Evolutionary conservation across 2,888 invertebrate genomes (phyloP).

Genomic region (Ochlodes sylvanus): DNA sequence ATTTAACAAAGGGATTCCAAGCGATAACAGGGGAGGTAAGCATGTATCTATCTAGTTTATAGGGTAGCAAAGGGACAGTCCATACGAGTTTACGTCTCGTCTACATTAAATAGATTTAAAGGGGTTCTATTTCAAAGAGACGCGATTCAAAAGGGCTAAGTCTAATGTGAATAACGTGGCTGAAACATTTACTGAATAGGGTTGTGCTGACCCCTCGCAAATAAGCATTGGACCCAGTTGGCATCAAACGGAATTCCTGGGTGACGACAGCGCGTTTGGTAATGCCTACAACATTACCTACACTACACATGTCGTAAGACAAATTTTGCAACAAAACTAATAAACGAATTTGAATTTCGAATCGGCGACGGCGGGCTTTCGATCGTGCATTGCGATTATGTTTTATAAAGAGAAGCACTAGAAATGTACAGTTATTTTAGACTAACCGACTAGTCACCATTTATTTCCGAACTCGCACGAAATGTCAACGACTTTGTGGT

Average conservation of each 20-base stretch:
- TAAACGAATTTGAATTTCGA: constrained; percentile 32
- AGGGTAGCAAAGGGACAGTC: constrained; percentile 22
- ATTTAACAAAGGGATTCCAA: constrained; percentile 17
- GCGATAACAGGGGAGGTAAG: constrained; percentile 16
- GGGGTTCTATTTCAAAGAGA: constrained; percentile 68
- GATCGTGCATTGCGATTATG: constrained; percentile 13
- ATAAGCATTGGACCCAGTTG: constrained; percentile 54
- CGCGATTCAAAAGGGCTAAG: constrained; percentile 71
- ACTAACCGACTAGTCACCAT: constrained; percentile 30
- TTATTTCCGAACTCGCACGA: constrained; percentile 58
- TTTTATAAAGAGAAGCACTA: constrained; percentile 21
- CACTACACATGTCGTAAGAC: constrained; percentile 32
- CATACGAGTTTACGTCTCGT: constrained; percentile 39
- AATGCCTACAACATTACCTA: constrained; percentile 30
- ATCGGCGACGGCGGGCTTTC: constrained; percentile 7
- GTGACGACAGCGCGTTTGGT: constrained; percentile 46
- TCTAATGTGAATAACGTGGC: constrained; percentile 77
- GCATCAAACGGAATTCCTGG: constrained; percentile 58
- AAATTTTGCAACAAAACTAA: constrained; percentile 37
- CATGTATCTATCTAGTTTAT: constrained; percentile 18
- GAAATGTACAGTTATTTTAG: constrained; percentile 26
- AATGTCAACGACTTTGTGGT: constrained; percentile 76
- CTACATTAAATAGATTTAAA: constrained; percentile 60
- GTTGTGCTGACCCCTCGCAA: constrained; percentile 61
- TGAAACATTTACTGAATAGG: constrained; percentile 74